These are phyloP conservation scores for Megaceryle maxima DNA, from an alignment of 2,113 vertebrate species.

Conservation along the genomic window DNA sequence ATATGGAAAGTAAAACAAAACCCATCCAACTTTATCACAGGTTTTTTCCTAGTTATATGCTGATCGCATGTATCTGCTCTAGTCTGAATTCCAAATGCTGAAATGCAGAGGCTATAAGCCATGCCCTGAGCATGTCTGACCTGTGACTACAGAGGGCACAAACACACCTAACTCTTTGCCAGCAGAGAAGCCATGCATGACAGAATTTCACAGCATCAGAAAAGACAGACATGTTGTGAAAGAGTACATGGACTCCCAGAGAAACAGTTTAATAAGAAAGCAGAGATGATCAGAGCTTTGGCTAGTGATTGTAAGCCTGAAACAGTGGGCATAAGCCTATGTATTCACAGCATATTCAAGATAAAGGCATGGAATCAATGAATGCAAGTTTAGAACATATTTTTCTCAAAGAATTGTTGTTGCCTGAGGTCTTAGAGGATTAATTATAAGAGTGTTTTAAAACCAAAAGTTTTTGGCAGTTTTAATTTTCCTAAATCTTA, in stretches of 20 bases:
- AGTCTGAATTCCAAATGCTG: background rate
- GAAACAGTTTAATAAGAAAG: background rate
- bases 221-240: background rate
- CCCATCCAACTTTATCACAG: rapidly evolving
- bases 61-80: background rate
- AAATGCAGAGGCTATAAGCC: background rate
- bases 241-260: background rate
- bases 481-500: background rate
- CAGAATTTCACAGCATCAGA: background rate
- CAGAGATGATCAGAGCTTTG: background rate
- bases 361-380: background rate
- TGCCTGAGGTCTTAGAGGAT: background rate
- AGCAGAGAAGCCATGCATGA: background rate
- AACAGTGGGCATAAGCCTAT: background rate
- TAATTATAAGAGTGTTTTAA: background rate
- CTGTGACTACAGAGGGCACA: background rate
- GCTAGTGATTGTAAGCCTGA: background rate
- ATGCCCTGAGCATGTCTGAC: background rate
- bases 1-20: background rate
- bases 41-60: background rate
- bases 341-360: background rate
- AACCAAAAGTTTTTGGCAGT: background rate
- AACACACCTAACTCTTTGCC: background rate
- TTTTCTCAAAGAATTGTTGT: background rate
- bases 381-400: background rate